A percentile compares a stretch with the other conserved stretches of the same genome.
phyloP scores from a whole-genome alignment of 2,113 vertebrate species.

The Xyrauchen texanus region DNA sequence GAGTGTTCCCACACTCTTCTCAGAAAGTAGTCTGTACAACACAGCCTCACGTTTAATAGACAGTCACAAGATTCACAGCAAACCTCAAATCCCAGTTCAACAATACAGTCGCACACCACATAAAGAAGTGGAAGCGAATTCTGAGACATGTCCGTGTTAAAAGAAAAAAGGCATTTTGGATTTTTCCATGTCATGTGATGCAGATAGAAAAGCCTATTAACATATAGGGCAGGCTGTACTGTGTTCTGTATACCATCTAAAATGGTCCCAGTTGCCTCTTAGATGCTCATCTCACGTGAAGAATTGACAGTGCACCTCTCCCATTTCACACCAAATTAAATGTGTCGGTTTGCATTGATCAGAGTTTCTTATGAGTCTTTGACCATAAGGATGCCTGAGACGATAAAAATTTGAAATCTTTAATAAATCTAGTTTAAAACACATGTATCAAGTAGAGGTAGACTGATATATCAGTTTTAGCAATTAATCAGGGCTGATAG shows the following conservation, averaged over 20 bases:
- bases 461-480: too few species aligned
- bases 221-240: constrained; percentile 1
- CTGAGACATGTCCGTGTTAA: background rate
- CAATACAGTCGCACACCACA: background rate
- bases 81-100: background rate
- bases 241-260: background rate
- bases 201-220: background rate
- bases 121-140: background rate
- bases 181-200: background rate
- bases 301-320: background rate
- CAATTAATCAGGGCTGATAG: too few species aligned
- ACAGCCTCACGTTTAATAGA: background rate
- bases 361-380: too few species aligned
- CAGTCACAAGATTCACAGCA: constrained; percentile 23
- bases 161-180: constrained; percentile 18
- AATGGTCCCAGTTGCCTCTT: background rate
- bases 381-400: too few species aligned
- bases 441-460: too few species aligned
- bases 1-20: constrained; percentile 42
- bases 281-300: background rate
- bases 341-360: background rate
- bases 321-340: background rate
- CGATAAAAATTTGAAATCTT: too few species aligned
- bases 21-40: background rate
- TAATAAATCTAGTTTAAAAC: too few species aligned